These are phyloP conservation scores for Stenchaetothrips biformis DNA, from an alignment of 2,888 invertebrate species.

Conservation along the genomic window DNA sequence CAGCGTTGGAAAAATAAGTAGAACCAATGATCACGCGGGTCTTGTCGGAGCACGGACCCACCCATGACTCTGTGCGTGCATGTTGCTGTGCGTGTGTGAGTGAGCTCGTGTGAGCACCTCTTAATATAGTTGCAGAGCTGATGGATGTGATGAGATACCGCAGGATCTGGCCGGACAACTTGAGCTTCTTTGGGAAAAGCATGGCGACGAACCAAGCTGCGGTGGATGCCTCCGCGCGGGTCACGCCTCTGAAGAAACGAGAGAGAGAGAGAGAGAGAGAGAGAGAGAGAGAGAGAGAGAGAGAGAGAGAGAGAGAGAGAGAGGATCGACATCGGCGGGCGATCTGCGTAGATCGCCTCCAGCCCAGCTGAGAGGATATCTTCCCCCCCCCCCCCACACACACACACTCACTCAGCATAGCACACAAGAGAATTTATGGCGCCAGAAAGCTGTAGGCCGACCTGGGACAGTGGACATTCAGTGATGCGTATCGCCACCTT, in stretches of 20 bases:
- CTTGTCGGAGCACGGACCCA: too few species aligned
- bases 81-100: neutral
- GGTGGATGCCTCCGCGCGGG: too few species aligned
- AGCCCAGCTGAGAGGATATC: neutral
- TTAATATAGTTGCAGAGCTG: constrained; percentile 19
- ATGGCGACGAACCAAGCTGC: too few species aligned
- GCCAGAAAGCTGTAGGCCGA: neutral
- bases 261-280: neutral
- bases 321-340: too few species aligned
- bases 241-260: neutral
- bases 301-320: neutral
- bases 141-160: neutral
- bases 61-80: neutral
- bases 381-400: too few species aligned
- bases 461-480: neutral
- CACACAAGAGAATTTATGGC: neutral
- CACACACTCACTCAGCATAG: too few species aligned
- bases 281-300: neutral
- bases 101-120: neutral
- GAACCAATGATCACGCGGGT: too few species aligned
- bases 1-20: too few species aligned
- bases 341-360: neutral
- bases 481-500: constrained; percentile 11
- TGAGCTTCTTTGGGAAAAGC: too few species aligned
- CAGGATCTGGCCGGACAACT: too few species aligned